A percentile compares a stretch with the other conserved stretches of the same genome.
phyloP scores from a whole-genome alignment of 2,888 invertebrate genomes.

The Acanthoscelides obtectus region DNA sequence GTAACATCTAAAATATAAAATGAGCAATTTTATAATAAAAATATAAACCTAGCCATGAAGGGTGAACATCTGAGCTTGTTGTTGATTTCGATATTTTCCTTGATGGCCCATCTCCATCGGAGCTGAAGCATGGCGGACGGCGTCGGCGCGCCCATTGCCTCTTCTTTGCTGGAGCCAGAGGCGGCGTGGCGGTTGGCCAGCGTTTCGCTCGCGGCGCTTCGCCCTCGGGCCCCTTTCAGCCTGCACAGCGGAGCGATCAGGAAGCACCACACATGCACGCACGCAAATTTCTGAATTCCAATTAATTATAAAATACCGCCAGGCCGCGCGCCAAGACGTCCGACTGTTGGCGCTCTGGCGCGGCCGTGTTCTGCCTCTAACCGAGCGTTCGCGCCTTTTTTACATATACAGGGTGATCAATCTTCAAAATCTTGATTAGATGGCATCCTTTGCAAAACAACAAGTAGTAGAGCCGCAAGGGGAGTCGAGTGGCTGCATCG shows the following conservation, averaged over 20 bases:
- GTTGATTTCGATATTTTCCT: neutral
- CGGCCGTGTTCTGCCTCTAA: no score
- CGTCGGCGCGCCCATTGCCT: neutral
- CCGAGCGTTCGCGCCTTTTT: neutral
- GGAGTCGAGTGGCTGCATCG: no score
- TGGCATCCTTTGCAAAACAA: no score
- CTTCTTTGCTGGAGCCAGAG: neutral
- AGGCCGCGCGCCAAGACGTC: neutral
- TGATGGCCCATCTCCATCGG: neutral
- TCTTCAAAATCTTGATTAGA: no score
- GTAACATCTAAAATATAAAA: no score
- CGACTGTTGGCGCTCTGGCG: neutral
- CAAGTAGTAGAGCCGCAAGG: no score
- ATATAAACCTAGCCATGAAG: no score
- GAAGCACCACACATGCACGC: neutral
- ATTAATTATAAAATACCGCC: neutral
- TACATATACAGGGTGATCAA: neutral
- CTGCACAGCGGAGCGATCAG: neutral
- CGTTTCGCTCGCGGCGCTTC: no score
- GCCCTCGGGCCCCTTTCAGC: neutral
- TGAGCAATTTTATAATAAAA: no score
- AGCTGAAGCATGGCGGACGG: neutral
- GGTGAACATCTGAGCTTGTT: no score
- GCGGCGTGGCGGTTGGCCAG: no score
- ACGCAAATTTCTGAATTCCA: neutral